phyloP scores from a whole-genome alignment of 37 sponge, comb jelly and placozoan genomes.

The Chondrilla cf. caribensis region DNA sequence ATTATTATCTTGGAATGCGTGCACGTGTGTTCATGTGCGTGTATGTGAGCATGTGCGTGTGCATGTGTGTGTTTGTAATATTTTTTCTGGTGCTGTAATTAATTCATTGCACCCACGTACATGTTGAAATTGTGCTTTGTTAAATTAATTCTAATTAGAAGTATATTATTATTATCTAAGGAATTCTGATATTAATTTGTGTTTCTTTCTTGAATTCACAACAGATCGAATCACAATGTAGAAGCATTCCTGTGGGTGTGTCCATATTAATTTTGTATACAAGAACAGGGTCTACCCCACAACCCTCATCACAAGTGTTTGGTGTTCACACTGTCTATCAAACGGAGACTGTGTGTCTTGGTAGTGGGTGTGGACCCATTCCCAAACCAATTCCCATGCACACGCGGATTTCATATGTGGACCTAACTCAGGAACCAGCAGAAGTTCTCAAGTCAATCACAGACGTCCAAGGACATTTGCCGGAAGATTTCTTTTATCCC shows the following conservation, averaged over 20 bases:
- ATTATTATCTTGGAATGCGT: too few species aligned
- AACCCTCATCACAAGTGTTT: not conserved
- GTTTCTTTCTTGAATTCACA: not conserved
- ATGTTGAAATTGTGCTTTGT: too few species aligned
- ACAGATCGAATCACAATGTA: not conserved
- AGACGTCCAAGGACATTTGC: slow-evolving; percentile 18
- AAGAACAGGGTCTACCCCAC: slow-evolving; percentile 19
- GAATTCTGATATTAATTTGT: too few species aligned
- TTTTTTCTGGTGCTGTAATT: too few species aligned
- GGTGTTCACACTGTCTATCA: not conserved
- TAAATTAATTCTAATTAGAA: too few species aligned
- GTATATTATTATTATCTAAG: too few species aligned
- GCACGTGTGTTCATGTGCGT: too few species aligned
- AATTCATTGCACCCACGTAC: too few species aligned
- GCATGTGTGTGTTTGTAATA: too few species aligned
- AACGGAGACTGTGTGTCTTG: slow-evolving; percentile 1
- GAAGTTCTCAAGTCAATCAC: slow-evolving; percentile 20
- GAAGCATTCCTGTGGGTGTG: slow-evolving; percentile 3
- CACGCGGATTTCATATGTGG: slow-evolving; percentile 29
- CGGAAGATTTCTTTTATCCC: slow-evolving; percentile 47
- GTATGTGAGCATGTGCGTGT: too few species aligned
- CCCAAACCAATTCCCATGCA: slow-evolving; percentile 17
- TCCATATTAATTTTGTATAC: slow-evolving; percentile 5
- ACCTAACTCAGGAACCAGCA: slow-evolving; percentile 13
- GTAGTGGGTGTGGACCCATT: not conserved